phyloP scores from a whole-genome alignment of 2,888 invertebrate species.

The Callosobruchus maculatus region DNA sequence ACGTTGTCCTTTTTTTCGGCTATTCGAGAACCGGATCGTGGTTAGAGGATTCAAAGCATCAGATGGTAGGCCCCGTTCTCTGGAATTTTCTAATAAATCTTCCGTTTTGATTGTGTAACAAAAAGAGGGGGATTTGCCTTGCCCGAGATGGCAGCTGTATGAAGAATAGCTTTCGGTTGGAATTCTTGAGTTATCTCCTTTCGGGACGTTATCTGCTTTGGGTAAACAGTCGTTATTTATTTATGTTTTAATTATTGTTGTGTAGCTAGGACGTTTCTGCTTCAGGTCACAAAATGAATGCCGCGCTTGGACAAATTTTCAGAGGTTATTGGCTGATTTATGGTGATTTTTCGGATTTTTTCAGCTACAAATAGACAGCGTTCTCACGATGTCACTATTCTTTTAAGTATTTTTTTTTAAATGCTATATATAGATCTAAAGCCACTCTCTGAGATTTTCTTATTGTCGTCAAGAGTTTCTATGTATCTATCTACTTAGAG shows the following conservation, averaged over 20 bases:
- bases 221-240: background rate
- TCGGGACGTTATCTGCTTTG: background rate
- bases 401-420: too few relatives aligned
- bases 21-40: slow-evolving; percentile 2
- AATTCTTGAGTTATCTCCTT: background rate
- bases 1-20: background rate
- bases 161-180: background rate
- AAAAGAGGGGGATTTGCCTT: background rate
- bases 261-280: background rate
- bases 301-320: background rate
- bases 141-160: background rate
- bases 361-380: background rate
- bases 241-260: background rate
- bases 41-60: background rate
- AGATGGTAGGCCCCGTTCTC: background rate
- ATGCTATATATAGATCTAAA: too few relatives aligned
- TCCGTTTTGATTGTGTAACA: slow-evolving; percentile 1
- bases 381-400: background rate
- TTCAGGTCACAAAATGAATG: background rate
- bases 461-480: too few relatives aligned
- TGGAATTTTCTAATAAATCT: slow-evolving; percentile 1
- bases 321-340: background rate
- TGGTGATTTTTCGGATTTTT: background rate
- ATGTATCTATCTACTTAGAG: too few relatives aligned
- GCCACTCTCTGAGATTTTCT: too few relatives aligned